Percentiles rank a stretch among this genome's conserved stretches.
phyloP scores from a whole-genome alignment of 2,888 invertebrate genomes.

The Microchrysa polita region DNA sequence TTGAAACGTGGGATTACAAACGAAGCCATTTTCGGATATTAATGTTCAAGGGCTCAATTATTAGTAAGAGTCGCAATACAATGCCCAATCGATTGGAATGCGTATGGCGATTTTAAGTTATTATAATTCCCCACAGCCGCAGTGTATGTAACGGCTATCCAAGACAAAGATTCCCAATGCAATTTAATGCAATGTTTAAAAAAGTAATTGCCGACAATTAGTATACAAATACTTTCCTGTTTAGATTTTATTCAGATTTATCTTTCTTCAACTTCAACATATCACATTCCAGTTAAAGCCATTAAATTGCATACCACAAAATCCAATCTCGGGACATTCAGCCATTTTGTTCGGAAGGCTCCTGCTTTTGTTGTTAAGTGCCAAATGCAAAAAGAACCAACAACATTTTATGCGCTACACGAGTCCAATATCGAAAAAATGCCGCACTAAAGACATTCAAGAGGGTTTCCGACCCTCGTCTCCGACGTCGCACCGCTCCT shows the following conservation, averaged over 20 bases:
- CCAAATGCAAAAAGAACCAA: conserved; percentile 18
- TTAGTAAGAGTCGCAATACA: no score
- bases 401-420: conserved; percentile 7
- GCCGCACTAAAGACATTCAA: conserved; percentile 25
- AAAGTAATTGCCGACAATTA: neutral
- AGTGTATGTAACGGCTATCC: no score
- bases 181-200: neutral
- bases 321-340: conserved; percentile 20
- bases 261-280: no score
- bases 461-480: conserved; percentile 33
- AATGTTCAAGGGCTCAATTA: no score
- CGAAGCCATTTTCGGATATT: no score
- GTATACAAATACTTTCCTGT: neutral
- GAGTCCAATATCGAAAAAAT: conserved; percentile 33
- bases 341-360: conserved; percentile 36
- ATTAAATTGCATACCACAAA: conserved; percentile 11
- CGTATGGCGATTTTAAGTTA: no score
- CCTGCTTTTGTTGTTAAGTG: conserved; percentile 5
- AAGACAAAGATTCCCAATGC: no score
- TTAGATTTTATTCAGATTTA: neutral
- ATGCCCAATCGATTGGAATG: no score
- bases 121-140: no score
- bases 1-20: no score
- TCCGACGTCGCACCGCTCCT: neutral
- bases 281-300: neutral